These are phyloP conservation scores for Callionymus lyra DNA, from an alignment of 2,113 vertebrate genomes.

Conservation along the genomic window DNA sequence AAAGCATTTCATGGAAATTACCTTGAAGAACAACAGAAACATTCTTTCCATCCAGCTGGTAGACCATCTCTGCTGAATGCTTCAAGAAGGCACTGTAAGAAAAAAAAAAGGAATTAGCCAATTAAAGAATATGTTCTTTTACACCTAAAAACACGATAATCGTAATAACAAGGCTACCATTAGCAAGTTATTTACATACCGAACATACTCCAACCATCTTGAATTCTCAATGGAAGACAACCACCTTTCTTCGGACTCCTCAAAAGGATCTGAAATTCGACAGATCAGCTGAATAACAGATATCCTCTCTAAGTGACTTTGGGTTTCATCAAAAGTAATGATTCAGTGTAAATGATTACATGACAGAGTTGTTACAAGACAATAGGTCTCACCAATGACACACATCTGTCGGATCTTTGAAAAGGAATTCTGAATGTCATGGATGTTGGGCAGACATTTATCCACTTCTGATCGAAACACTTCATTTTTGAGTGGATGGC, in stretches of 20 bases:
- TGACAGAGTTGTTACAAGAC: too few relatives aligned
- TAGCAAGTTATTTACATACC: slow-evolving; percentile 60
- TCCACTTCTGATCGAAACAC: slow-evolving; percentile 81
- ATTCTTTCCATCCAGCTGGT: slow-evolving; percentile 77
- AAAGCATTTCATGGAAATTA: slow-evolving; percentile 39
- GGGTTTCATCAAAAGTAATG: too few relatives aligned
- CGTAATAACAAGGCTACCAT: too few relatives aligned
- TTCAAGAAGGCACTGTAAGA: slow-evolving; percentile 75
- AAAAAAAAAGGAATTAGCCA: background rate
- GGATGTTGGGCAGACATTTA: slow-evolving; percentile 80
- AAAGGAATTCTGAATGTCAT: slow-evolving; percentile 84
- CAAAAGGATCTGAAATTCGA: slow-evolving; percentile 73
- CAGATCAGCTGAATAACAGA: background rate
- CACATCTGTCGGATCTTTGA: slow-evolving; percentile 82
- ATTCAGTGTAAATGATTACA: too few relatives aligned
- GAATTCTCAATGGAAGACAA: slow-evolving; percentile 84
- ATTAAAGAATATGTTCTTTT: background rate
- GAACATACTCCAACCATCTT: slow-evolving; percentile 85
- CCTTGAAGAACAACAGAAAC: slow-evolving; percentile 86
- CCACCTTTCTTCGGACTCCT: slow-evolving; percentile 94
- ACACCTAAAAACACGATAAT: too few relatives aligned
- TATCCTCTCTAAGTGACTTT: too few relatives aligned
- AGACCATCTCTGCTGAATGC: slow-evolving; percentile 85
- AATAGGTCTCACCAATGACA: slow-evolving; percentile 79
- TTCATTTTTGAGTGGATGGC: slow-evolving; percentile 84